Evolutionary conservation across 2,888 invertebrate species (phyloP), one percentile per base, ranked within the genome.

Genomic region (Erebia aethiops): DNA sequence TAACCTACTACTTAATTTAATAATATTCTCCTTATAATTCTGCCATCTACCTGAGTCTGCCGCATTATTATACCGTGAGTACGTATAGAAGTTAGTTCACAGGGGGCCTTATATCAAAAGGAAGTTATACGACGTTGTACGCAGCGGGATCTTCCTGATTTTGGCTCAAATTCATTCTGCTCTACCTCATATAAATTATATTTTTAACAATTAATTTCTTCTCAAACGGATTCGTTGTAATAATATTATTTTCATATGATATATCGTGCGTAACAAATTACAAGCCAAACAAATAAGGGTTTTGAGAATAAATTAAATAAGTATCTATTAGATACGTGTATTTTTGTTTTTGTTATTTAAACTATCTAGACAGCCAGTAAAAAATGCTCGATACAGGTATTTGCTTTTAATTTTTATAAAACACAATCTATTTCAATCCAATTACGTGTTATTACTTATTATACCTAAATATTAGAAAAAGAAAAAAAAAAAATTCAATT

Each of bases 111-210:
- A 43, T n/a, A n/a, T 56, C 7, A 46, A 14, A 56, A 56, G 51
- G 10, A 43, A 65, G 18, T 67, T 56, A 41, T 26, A 43, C 14
- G 16, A 54, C 43, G 13, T n/a, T 62, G 35, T 7, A 56, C 69
- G 43, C 71, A 71, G 71, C 71, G 69, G 71, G 71, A n/a, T 56
- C 67, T 58, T 69, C 61, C 65, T 54, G 58, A 64, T 65, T 69
- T 69, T 51, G 69, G 69, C 54, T 69, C 71, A 61, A 43, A 67
- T 69, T 51, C 65, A 26, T 65, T 71, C 35, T 49, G 60, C 65
- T 69, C 46, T 46, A 65, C 56, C 35, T 71, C 52, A 21, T 35
- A 69, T 71, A 71, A 71, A 69, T 71, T 66, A 72, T 70, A 35
- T 52, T 41, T 62, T 52, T 64, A 64, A 64, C 64, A 54, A 64